Evolutionary conservation across 2,113 vertebrate species (phyloP).

Genomic region (Acinonyx jubatus): DNA sequence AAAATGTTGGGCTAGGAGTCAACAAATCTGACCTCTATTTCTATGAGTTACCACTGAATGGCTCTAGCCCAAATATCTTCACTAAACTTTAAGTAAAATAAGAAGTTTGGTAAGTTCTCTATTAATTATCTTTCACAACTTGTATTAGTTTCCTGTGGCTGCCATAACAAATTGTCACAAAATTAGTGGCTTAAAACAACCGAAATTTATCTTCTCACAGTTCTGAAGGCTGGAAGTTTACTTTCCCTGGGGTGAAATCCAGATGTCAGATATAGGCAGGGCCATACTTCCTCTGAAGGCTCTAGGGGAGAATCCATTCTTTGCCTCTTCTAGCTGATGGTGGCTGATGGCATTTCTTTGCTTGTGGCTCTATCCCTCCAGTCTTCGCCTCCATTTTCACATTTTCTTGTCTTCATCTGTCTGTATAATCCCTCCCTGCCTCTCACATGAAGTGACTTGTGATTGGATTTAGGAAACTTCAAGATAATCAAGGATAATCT

Average conservation of each 20-base stretch:
- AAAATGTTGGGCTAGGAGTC: background rate
- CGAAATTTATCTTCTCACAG: background rate
- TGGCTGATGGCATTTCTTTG: background rate
- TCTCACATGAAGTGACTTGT: background rate
- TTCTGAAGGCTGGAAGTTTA: background rate
- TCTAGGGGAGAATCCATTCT: background rate
- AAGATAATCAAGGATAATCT: background rate
- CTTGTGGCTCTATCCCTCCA: background rate
- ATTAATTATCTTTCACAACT: background rate
- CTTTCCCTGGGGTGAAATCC: background rate
- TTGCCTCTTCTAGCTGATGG: background rate
- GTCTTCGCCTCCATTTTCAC: background rate
- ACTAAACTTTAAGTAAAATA: background rate
- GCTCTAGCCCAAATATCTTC: background rate
- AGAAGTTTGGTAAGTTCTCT: background rate
- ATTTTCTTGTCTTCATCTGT: background rate
- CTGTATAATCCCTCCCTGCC: background rate
- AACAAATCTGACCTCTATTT: background rate
- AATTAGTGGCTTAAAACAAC: background rate
- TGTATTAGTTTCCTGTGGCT: background rate
- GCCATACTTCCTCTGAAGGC: rapidly evolving
- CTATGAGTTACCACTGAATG: background rate
- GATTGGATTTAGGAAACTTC: background rate
- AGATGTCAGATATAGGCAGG: background rate
- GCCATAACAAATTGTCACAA: background rate